Conservation (phyloP, 1,140 invertebrate genomes). For the Prorops nasuta region DNA sequence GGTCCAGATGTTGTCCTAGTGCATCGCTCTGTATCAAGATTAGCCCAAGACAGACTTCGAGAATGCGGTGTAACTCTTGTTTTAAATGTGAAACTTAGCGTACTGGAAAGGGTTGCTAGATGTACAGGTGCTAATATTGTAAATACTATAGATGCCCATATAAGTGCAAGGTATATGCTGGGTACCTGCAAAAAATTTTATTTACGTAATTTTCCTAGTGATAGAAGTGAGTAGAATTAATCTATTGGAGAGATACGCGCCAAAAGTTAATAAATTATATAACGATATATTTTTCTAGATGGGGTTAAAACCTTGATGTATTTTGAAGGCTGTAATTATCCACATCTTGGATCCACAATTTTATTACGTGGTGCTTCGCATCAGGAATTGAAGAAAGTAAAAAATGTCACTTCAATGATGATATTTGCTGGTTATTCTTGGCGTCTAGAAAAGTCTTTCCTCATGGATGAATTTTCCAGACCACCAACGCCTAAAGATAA, state of each 20-base stretch:
- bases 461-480: conserved; percentile 79
- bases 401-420: conserved; percentile 78
- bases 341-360: conserved; percentile 86
- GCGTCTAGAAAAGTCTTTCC: conserved; percentile 85
- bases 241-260: no score
- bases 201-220: conserved; percentile 66
- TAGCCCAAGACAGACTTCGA: conserved; percentile 85
- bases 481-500: conserved; percentile 59
- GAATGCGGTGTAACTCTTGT: conserved; percentile 81
- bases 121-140: conserved; percentile 85
- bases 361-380: conserved; percentile 77
- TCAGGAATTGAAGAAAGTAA: conserved; percentile 78
- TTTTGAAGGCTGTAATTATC: conserved; percentile 84
- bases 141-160: conserved; percentile 83
- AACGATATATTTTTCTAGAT: conserved; percentile 45
- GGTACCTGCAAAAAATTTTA: conserved; percentile 88
- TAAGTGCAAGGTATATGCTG: conserved; percentile 77
- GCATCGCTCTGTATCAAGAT: conserved; percentile 82
- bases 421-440: conserved; percentile 89
- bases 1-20: conserved; percentile 87
- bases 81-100: conserved; percentile 81
- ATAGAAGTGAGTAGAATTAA: conserved; percentile 55
- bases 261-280: not conserved
- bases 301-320: conserved; percentile 86
- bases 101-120: conserved; percentile 81